Conservation (phyloP, 2,888 invertebrate genomes). For the Cyrtodaria siliqua region DNA sequence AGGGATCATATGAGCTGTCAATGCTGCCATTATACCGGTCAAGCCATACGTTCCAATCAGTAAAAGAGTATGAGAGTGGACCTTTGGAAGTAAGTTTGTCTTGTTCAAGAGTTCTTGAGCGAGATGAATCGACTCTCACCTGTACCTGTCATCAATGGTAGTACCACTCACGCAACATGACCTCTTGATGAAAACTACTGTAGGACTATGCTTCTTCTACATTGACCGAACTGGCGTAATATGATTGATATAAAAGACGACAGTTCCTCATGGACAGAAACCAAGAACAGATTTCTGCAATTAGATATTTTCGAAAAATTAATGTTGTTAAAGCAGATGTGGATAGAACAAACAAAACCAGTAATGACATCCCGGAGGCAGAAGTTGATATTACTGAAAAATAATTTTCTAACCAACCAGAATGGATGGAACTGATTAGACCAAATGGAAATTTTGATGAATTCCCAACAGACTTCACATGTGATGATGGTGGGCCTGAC, state of each 20-base stretch:
- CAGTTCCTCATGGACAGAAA: slow-evolving; percentile 44
- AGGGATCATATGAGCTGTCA: slow-evolving; percentile 51
- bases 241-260: slow-evolving; percentile 57
- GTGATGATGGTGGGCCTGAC: too few species aligned
- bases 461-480: too few species aligned
- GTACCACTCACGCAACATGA: slow-evolving; percentile 48
- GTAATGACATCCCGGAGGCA: too few species aligned
- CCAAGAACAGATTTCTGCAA: slow-evolving; percentile 35
- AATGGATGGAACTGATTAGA: too few species aligned
- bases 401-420: too few species aligned
- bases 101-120: slow-evolving; percentile 50
- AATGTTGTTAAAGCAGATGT: too few species aligned
- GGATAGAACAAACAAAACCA: too few species aligned
- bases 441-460: too few species aligned
- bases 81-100: too few species aligned
- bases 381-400: too few species aligned
- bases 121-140: slow-evolving; percentile 28
- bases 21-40: slow-evolving; percentile 44
- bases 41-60: slow-evolving; percentile 57
- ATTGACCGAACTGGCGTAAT: slow-evolving; percentile 58
- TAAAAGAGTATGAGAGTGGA: too few species aligned
- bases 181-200: slow-evolving; percentile 60
- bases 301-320: slow-evolving; percentile 36
- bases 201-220: slow-evolving; percentile 42
- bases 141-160: slow-evolving; percentile 48